Base-by-base conservation (phyloP, 2,113 vertebrate species). In the Regulus satrapa region DNA sequence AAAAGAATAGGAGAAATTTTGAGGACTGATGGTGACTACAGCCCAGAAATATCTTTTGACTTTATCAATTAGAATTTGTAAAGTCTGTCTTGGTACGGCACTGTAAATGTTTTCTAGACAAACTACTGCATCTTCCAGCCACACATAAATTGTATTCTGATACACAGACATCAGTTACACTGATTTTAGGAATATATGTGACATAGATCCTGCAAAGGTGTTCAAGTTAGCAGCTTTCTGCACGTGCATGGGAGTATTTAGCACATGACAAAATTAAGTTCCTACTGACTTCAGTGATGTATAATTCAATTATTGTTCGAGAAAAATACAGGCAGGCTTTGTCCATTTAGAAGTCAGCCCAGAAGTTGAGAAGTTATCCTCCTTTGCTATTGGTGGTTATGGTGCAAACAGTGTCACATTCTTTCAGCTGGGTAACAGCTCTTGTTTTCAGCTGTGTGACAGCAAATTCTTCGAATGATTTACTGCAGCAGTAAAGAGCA, bases 391-490 rank as follows among this genome's bases (percentile, higher is more conserved):
- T 34, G 79, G 88, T 4, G 2, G 61, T 48, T 92, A 11, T 24
- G 55, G 67, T 29, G 41, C 85, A 71, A 83, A 83, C 63, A 92
- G 63, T 31, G 68, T 52, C 86, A 93, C 95, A 67, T 95, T 89
- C 82, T 90, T 89, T 83, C 86, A 82, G 89, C 90, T 38, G 36
- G 1, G 0, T 40, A 67, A 69, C 40, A 87, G 89, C 78, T 89
- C 72, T 20, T 52, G 54, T 69, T 88, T 79, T 79, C 76, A 74
- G 69, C 84, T 4, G 38, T 77, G 16, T 8, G 78, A 77, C 10
- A 90, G 79, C 78, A 90, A 86, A 96, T 95, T 89, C 78, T 76
- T 80, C 24, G 78, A 77, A 73, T 71, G 52, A 91, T 64, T 84
- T 92, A 87, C 66, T 88, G 74, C 56, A 85, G 73, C 73, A 94